Evolutionary conservation across 2,113 vertebrate genomes (phyloP).

Genomic region (Cavia porcellus): DNA sequence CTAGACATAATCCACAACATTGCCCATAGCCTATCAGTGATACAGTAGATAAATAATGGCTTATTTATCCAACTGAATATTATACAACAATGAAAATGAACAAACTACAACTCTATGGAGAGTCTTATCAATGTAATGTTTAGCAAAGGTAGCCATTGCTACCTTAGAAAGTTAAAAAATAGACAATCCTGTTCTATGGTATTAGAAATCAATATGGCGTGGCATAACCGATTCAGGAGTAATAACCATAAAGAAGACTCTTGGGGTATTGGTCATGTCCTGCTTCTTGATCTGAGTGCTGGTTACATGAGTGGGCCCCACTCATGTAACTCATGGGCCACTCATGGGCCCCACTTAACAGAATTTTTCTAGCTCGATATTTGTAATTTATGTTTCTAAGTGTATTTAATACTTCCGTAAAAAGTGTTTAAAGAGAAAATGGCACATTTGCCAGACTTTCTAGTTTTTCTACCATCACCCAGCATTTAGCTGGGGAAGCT

Average conservation of each 20-base stretch:
- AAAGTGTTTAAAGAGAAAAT: neutral
- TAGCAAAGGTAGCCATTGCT: constrained; percentile 27
- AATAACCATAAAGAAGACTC: accelerated
- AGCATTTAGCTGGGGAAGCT: neutral
- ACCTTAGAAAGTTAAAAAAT: neutral
- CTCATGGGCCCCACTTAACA: neutral
- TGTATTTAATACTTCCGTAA: neutral
- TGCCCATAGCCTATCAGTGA: neutral
- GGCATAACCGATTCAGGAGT: neutral
- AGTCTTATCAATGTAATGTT: neutral
- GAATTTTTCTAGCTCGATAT: neutral
- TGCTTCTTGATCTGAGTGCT: neutral
- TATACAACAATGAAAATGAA: neutral
- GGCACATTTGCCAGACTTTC: neutral
- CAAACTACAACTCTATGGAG: neutral
- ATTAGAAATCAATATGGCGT: neutral
- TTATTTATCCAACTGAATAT: neutral
- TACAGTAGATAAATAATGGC: neutral
- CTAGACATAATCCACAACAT: too few species aligned
- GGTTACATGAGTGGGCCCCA: neutral
- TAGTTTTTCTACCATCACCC: neutral
- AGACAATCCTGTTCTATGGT: neutral
- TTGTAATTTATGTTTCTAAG: neutral
- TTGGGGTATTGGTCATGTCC: neutral
- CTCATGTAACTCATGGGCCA: too few species aligned